Conservation (phyloP, 2,797 vertebrate genomes). For the Lithobates pipiens region DNA sequence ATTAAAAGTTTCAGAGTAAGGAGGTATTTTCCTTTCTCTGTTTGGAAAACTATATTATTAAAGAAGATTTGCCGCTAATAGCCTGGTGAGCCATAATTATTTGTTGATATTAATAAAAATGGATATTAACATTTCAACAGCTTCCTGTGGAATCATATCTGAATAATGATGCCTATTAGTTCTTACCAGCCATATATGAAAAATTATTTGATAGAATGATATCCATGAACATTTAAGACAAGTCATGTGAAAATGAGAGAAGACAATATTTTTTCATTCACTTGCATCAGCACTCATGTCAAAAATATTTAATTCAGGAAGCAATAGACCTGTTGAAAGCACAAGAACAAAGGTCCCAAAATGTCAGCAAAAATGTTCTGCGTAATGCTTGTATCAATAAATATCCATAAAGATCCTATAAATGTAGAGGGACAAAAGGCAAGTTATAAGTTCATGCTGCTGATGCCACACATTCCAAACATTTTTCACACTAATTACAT, state of each 20-base stretch:
- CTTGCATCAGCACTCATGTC: slow-evolving; percentile 40
- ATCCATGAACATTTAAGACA: no score
- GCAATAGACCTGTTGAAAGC: slow-evolving; percentile 31
- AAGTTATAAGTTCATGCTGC: slow-evolving; percentile 6
- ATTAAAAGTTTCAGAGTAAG: slow-evolving; percentile 57
- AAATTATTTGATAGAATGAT: not conserved
- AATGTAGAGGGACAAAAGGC: slow-evolving; percentile 28
- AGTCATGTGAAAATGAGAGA: no score
- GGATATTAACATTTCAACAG: slow-evolving; percentile 31
- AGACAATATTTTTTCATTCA: no score
- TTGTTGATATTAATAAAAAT: slow-evolving; percentile 55
- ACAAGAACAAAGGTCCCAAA: slow-evolving; percentile 47
- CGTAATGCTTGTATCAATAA: no score
- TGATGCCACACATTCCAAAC: slow-evolving; percentile 6
- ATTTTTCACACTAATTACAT: no score
- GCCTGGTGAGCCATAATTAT: slow-evolving; percentile 53
- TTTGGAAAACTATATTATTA: slow-evolving; percentile 48
- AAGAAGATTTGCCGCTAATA: slow-evolving; percentile 33
- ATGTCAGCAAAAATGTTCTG: no score
- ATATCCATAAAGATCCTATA: slow-evolving; percentile 37
- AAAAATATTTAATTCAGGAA: slow-evolving; percentile 13
- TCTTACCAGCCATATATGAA: not conserved
- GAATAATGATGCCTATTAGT: slow-evolving; percentile 13
- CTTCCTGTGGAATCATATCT: slow-evolving; percentile 8
- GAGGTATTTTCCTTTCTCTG: slow-evolving; percentile 34